Conservation (phyloP, 2,797 vertebrate genomes). For the Pelochelys cantorii region DNA sequence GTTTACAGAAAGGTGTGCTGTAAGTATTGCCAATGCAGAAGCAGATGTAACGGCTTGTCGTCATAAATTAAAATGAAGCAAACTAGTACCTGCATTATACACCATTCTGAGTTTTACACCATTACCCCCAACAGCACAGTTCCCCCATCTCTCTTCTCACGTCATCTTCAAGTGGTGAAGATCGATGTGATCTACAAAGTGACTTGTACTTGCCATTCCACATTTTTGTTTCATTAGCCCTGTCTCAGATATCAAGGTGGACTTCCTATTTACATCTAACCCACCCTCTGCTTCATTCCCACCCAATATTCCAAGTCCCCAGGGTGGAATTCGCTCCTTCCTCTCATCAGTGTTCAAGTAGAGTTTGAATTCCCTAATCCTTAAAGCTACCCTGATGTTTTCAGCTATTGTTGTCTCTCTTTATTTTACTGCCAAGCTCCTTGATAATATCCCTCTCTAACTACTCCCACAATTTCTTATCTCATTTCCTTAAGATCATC, state of each 20-base stretch:
- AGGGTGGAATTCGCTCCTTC: not conserved
- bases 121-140: not conserved
- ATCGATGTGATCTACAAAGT: not conserved
- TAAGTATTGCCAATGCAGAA: not conserved
- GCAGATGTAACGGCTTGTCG: not conserved
- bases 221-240: not conserved
- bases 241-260: not conserved
- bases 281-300: not conserved
- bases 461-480: not conserved
- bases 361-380: not conserved
- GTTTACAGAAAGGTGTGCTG: not conserved
- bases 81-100: rapidly evolving
- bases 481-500: not conserved
- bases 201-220: not conserved
- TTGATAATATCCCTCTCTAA: not conserved
- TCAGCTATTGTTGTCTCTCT: not conserved
- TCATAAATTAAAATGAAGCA: not conserved
- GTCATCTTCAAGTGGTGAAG: not conserved
- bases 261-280: not conserved
- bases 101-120: not conserved
- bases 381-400: not conserved
- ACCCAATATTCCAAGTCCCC: conserved; percentile 16
- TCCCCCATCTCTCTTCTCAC: not conserved
- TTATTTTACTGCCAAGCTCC: not conserved
- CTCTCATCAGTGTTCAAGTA: not conserved